Evolutionary conservation across 2,113 vertebrate genomes (phyloP), one percentile per base, ranked within the genome.

Genomic region (Anguilla rostrata): DNA sequence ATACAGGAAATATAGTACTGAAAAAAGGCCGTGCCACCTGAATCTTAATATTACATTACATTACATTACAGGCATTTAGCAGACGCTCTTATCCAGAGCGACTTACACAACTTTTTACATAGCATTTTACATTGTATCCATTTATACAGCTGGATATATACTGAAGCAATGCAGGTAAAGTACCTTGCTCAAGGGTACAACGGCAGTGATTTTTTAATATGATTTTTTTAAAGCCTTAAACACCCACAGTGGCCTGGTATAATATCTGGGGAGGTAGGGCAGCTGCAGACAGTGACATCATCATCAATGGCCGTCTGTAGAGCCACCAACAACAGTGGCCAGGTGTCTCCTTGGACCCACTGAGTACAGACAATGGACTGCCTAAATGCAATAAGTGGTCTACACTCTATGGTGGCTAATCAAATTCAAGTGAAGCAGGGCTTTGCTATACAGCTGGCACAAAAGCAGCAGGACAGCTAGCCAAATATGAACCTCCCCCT

Each of bases 201-300:
- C n/a, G n/a, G n/a, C n/a, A n/a, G n/a, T n/a, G n/a, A n/a, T n/a
- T n/a, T n/a, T n/a, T n/a, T n/a, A n/a, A 63, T 63, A 63, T 18
- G 60, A 63, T 15, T 15, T 56, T 56, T 8, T 1, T 1, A 3
- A 56, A 9, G 16, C 5, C 11, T 12, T 34, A n/a, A 20, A 75
- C n/a, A 34, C 9, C 71, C n/a, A 75, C 9, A 75, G 71, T 5
- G 71, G 71, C 26, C n/a, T 7, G 29, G 12, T 9, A 80, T n/a
- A 46, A 11, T 26, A 75, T 41, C 78, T 63, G 18, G 16, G 84
- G 79, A 84, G 57, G n/a, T 60, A 71, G 53, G 90, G 88, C 94
- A 95, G 94, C 94, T 95, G 94, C 91, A 34, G 34, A 92, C 90
- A 87, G 85, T 86, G 83, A 79, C 85, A 83, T 14, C 49, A 83